Percentiles rank a stretch among this genome's conserved stretches.
These are phyloP conservation scores for Philereme transversata DNA, from an alignment of 2,888 invertebrate species.

Conservation along the genomic window DNA sequence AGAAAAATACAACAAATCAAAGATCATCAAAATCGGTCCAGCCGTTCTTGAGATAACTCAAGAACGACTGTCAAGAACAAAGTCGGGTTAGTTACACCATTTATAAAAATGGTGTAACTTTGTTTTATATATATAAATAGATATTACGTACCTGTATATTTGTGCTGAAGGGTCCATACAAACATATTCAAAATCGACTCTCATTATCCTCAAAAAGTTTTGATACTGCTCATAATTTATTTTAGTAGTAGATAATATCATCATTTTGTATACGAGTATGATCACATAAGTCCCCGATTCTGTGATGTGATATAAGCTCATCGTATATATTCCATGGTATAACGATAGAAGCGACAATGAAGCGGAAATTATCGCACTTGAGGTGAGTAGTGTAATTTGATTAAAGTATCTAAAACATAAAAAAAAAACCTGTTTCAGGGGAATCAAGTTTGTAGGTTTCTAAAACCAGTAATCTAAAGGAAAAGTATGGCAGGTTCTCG, in stretches of 20 bases:
- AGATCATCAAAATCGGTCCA: too few relatives aligned
- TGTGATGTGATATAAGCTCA: slow-evolving; percentile 30
- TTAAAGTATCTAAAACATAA: slow-evolving; percentile 1
- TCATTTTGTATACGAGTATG: slow-evolving; percentile 51
- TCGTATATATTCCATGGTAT: neutral
- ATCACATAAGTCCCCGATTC: slow-evolving; percentile 57
- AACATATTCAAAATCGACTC: slow-evolving; percentile 57
- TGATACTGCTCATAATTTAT: slow-evolving; percentile 49
- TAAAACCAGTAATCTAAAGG: too few relatives aligned
- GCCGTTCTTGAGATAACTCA: too few relatives aligned
- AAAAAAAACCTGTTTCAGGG: neutral
- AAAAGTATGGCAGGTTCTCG: too few relatives aligned
- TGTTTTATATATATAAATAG: too few relatives aligned
- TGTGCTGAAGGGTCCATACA: slow-evolving; percentile 43
- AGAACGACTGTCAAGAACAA: too few relatives aligned
- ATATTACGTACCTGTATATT: slow-evolving; percentile 53
- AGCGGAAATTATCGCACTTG: neutral
- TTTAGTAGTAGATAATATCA: slow-evolving; percentile 50
- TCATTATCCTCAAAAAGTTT: slow-evolving; percentile 47
- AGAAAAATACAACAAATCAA: too few relatives aligned
- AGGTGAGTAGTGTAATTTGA: neutral
- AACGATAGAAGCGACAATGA: neutral
- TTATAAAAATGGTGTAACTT: too few relatives aligned
- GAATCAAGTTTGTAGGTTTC: too few relatives aligned
- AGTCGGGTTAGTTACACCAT: too few relatives aligned